These are phyloP conservation scores for Petroica traversi DNA, from an alignment of 2,113 vertebrate species.

Conservation along the genomic window DNA sequence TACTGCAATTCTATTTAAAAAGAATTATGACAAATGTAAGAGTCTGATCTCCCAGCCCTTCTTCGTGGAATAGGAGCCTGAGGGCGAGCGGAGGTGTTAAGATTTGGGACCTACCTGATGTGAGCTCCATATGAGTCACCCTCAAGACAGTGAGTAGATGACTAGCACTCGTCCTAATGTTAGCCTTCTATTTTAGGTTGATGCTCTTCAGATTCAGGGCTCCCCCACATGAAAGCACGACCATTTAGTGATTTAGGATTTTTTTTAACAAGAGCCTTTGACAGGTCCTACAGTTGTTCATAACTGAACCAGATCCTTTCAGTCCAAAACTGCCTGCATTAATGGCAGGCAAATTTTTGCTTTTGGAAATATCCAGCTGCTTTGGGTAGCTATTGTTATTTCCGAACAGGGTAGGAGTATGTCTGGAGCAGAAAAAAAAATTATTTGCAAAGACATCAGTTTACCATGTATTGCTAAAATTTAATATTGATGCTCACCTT, in stretches of 20 bases:
- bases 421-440: not conserved
- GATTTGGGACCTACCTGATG: not conserved
- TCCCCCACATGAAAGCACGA: not conserved
- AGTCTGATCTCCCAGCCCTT: not conserved
- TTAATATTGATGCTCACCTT: not conserved
- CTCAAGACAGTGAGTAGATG: constrained; percentile 3
- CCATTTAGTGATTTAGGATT: not conserved
- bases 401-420: not conserved
- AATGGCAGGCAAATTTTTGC: not conserved
- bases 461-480: not conserved
- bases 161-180: constrained; percentile 1
- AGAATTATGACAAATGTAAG: not conserved
- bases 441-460: not conserved
- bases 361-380: not conserved
- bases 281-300: not conserved
- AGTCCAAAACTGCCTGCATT: not conserved
- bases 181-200: constrained; percentile 41
- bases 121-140: constrained; percentile 10
- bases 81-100: not conserved
- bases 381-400: not conserved
- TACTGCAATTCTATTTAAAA: not conserved
- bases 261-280: not conserved
- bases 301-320: not conserved
- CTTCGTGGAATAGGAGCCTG: not conserved
- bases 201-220: constrained; percentile 1